phyloP scores from a whole-genome alignment of 2,113 vertebrate genomes.

The Athene noctua region DNA sequence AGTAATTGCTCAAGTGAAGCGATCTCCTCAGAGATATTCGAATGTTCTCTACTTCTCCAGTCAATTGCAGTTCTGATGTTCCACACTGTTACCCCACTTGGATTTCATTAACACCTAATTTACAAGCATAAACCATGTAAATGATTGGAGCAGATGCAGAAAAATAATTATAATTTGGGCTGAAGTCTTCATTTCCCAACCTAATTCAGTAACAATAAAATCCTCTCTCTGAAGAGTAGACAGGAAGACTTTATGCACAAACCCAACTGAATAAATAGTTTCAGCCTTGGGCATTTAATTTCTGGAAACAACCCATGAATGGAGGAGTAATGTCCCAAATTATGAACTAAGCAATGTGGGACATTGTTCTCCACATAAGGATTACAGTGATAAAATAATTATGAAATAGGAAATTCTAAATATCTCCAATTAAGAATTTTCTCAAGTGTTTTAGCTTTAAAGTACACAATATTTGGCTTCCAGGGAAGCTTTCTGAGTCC shows the following conservation, averaged over 20 bases:
- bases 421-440: neutral
- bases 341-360: neutral
- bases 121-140: constrained; percentile 68
- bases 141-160: constrained; percentile 64
- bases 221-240: constrained; percentile 21
- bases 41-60: constrained; percentile 39
- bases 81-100: constrained; percentile 68
- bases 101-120: constrained; percentile 74
- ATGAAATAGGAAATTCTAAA: neutral
- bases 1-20: neutral
- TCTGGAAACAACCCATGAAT: neutral
- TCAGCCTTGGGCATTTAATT: neutral
- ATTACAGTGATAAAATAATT: neutral
- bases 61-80: constrained; percentile 59
- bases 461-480: neutral
- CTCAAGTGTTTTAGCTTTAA: neutral
- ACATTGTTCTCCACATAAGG: neutral
- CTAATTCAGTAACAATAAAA: constrained; percentile 54
- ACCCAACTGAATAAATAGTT: neutral
- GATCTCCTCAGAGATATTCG: constrained; percentile 43
- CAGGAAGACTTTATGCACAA: neutral
- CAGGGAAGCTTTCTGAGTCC: neutral
- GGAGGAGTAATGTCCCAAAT: neutral
- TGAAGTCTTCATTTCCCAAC: constrained; percentile 64
- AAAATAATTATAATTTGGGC: constrained; percentile 69